Conservation (phyloP, 2,113 vertebrate species). For the Pollimyrus isidori region DNA sequence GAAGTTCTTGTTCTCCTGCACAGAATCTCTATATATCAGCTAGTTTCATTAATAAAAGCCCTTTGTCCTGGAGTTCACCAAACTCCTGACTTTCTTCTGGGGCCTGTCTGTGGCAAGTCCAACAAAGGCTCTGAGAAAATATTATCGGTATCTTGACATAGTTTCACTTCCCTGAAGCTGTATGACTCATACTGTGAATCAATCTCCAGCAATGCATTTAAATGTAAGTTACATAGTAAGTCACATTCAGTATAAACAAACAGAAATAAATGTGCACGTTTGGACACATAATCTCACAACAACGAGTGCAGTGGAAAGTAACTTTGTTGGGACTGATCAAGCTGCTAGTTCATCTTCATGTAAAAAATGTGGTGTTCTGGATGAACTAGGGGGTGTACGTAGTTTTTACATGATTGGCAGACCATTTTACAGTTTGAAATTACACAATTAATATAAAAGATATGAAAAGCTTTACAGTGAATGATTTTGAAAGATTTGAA, state of each 20-base stretch:
- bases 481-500: not conserved
- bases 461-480: not conserved
- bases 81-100: not conserved
- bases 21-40: not conserved
- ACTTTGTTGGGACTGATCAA: not conserved
- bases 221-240: not conserved
- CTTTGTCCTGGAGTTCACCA: not conserved
- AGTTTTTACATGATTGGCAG: not conserved
- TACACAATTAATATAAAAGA: not conserved
- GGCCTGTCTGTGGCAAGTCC: not conserved
- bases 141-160: not conserved
- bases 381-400: not conserved
- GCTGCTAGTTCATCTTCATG: not conserved
- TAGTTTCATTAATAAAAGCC: not conserved
- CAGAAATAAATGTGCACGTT: not conserved
- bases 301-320: not conserved
- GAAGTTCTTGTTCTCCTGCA: not conserved
- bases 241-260: not conserved
- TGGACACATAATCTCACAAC: not conserved
- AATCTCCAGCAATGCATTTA: not conserved
- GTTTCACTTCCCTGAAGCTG: slow-evolving; percentile 1
- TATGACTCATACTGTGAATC: not conserved
- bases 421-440: not conserved
- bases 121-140: not conserved
- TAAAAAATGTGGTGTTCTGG: not conserved